These are phyloP conservation scores for Spodoptera littoralis DNA, from an alignment of 2,888 invertebrate genomes.

Conservation along the genomic window DNA sequence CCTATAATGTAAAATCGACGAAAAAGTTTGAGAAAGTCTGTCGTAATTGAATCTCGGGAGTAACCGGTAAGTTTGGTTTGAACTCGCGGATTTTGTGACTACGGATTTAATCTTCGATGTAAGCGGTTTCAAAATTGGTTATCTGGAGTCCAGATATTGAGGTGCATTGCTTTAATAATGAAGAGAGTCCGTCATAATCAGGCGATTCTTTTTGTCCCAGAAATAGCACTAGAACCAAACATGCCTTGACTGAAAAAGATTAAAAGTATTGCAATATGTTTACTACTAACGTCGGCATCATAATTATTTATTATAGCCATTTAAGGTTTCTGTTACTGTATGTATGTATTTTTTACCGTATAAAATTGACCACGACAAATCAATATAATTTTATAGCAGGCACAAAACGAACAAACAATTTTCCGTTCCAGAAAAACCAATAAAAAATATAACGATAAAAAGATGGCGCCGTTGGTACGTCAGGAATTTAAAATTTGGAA, in stretches of 20 bases:
- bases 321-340: too few species aligned
- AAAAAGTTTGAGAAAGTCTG: slow-evolving; percentile 54
- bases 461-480: slow-evolving; percentile 72
- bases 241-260: too few species aligned
- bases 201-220: too few species aligned
- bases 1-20: not conserved
- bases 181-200: not conserved
- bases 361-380: slow-evolving; percentile 5
- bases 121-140: slow-evolving; percentile 11
- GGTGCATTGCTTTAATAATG: slow-evolving; percentile 1
- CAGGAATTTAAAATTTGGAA: slow-evolving; percentile 75
- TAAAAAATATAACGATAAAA: slow-evolving; percentile 58
- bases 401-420: slow-evolving; percentile 40
- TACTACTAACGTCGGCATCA: too few species aligned
- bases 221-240: too few species aligned
- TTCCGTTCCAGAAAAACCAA: slow-evolving; percentile 46
- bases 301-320: too few species aligned
- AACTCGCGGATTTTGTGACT: slow-evolving; percentile 57
- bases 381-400: slow-evolving; percentile 30
- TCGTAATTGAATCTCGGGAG: slow-evolving; percentile 52
- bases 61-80: slow-evolving; percentile 51
- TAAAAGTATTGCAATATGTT: too few species aligned
- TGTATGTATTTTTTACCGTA: too few species aligned
- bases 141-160: not conserved
- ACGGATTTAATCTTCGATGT: slow-evolving; percentile 58